Evolutionary conservation across 2,888 invertebrate genomes (phyloP), one percentile per base, ranked within the genome.

Genomic region (Tetragonula carbonaria): DNA sequence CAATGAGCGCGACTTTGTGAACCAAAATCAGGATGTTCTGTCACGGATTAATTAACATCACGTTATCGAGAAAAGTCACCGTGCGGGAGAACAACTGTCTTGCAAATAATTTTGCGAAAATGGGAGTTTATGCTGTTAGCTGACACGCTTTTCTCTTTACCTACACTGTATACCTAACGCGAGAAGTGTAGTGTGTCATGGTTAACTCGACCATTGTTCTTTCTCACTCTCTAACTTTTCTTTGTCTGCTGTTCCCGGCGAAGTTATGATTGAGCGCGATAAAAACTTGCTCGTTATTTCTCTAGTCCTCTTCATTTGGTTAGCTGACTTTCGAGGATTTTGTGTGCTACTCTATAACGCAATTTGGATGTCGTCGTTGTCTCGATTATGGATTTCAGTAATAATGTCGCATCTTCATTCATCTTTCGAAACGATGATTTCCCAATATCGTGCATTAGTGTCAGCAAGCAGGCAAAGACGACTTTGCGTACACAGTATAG

Each of bases 261-360:
- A 75, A 82, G 82, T 82, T 82, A 80, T 75, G 75, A 82, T 82
- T 63, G 67, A 55, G 50, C 75, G 81, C 33, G 75, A 80, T 76
- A 82, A 82, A 80, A 82, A 82, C 71, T 72, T 80, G 75, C 71
- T 82, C 76, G 80, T 72, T 80, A 75, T 71, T 55, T 45, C 59
- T 50, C 62, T 21, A 14, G 59, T 21, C n/a, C 74, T 74, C 74
- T 74, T 80, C 74, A 71, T 65, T 38, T 59, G 81, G 67, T 79
- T 33, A 67, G 53, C 59, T 55, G 79, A 81, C 62, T 81, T 79
- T 73, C 21, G 62, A 55, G 53, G 33, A 67, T 28, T 62, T 53
- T 14, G 50, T 13, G 13, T 53, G 67, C 50, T 78, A 62, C 62
- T 67, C 50, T 45, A 16, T 13, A 53, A 28, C 23, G 72, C 21